Evolutionary conservation across 2,888 invertebrate genomes (phyloP).

Genomic region (Andrena marginata): DNA sequence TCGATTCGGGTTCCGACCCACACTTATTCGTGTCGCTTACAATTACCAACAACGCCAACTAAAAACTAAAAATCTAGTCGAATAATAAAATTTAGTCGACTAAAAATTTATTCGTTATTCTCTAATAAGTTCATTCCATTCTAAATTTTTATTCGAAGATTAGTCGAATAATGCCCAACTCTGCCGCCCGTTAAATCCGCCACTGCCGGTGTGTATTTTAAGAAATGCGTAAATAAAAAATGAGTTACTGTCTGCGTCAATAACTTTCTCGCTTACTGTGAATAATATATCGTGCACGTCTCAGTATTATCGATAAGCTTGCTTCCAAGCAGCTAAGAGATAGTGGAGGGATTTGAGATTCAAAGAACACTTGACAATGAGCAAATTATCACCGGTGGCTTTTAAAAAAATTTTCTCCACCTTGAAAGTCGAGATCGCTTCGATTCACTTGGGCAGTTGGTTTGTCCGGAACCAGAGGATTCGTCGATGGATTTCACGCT

Average conservation of each 20-base stretch:
- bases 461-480: neutral
- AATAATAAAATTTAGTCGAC: too few species aligned
- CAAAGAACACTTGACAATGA: too few species aligned
- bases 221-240: neutral
- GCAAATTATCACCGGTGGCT: neutral
- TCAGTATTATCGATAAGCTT: neutral
- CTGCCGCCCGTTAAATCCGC: too few species aligned
- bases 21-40: too few species aligned
- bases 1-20: too few species aligned
- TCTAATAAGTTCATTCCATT: too few species aligned
- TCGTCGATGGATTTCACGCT: slow-evolving; percentile 1
- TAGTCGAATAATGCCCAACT: too few species aligned
- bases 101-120: too few species aligned
- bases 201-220: too few species aligned
- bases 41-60: too few species aligned
- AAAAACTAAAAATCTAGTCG: too few species aligned
- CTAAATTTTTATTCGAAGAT: too few species aligned
- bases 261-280: neutral
- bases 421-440: neutral
- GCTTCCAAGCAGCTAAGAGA: neutral
- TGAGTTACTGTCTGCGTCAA: neutral
- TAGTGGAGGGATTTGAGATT: neutral
- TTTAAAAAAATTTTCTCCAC: neutral
- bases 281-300: neutral
- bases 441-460: neutral